Evolutionary conservation across 1,140 invertebrate species (phyloP).

Genomic region (Aethina tumida): DNA sequence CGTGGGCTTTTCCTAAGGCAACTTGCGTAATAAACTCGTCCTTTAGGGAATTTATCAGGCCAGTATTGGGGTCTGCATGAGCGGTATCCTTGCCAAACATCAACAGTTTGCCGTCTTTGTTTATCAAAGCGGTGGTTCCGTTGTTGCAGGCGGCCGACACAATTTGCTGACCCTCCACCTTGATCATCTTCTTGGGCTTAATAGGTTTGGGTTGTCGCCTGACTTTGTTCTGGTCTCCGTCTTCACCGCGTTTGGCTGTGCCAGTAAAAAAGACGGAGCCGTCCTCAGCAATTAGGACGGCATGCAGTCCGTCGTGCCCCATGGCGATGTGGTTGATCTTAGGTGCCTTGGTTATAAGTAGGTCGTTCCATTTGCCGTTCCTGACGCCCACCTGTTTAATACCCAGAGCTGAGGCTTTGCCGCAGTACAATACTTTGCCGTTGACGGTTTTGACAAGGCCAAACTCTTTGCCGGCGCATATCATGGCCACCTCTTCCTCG

Average conservation of each 20-base stretch:
- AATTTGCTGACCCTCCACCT: slow-evolving; percentile 78
- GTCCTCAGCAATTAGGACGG: slow-evolving; percentile 79
- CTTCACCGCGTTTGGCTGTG: slow-evolving; percentile 84
- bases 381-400: slow-evolving; percentile 51
- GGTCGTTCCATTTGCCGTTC: slow-evolving; percentile 63
- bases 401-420: slow-evolving; percentile 64
- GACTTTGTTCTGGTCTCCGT: slow-evolving; percentile 80
- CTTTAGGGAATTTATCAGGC: slow-evolving; percentile 49
- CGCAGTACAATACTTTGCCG: slow-evolving; percentile 73
- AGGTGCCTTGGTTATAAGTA: slow-evolving; percentile 62
- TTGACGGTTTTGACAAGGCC: slow-evolving; percentile 62
- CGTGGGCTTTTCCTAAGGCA: slow-evolving; percentile 91
- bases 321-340: slow-evolving; percentile 71
- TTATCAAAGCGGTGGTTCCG: slow-evolving; percentile 86
- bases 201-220: slow-evolving; percentile 80
- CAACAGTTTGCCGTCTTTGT: slow-evolving; percentile 75
- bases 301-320: slow-evolving; percentile 90
- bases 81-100: slow-evolving; percentile 94
- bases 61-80: slow-evolving; percentile 69
- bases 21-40: slow-evolving; percentile 76
- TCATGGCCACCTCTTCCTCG: slow-evolving; percentile 58
- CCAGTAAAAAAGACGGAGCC: slow-evolving; percentile 81
- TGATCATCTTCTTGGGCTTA: slow-evolving; percentile 87
- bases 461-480: slow-evolving; percentile 76
- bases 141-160: slow-evolving; percentile 84